These are phyloP conservation scores for Saimiri boliviensis DNA, from an alignment of 2,113 vertebrate genomes.

Conservation along the genomic window DNA sequence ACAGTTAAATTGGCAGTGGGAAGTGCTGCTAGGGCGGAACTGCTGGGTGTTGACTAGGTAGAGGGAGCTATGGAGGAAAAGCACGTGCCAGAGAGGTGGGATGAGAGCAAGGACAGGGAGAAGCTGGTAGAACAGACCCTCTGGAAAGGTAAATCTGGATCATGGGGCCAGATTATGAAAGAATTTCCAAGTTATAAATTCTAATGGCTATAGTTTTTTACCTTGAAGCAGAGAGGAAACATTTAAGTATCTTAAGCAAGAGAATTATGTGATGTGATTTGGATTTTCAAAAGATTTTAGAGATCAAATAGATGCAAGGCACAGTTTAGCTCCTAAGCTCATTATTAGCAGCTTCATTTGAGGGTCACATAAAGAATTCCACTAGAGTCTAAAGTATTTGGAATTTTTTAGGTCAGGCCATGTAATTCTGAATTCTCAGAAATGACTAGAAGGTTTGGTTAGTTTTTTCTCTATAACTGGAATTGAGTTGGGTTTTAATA, in stretches of 20 bases:
- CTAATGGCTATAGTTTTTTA: not conserved
- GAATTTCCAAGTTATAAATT: not conserved
- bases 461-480: not conserved
- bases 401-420: not conserved
- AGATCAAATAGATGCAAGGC: not conserved
- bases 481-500: constrained; percentile 44
- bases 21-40: no score
- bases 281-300: not conserved
- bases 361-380: not conserved
- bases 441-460: not conserved
- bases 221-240: not conserved
- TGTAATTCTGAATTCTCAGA: not conserved
- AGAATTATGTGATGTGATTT: not conserved
- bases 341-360: not conserved
- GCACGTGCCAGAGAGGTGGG: not conserved
- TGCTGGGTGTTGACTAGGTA: not conserved
- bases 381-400: not conserved
- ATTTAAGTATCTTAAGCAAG: not conserved
- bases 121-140: not conserved
- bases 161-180: not conserved
- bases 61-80: not conserved
- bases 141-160: not conserved
- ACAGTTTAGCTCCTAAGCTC: not conserved
- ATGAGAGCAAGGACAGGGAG: no score
- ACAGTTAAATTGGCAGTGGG: no score